Percentiles rank a stretch among this genome's conserved stretches.
Conservation (phyloP, 2,888 invertebrate genomes). For the Tethea ocularis region DNA sequence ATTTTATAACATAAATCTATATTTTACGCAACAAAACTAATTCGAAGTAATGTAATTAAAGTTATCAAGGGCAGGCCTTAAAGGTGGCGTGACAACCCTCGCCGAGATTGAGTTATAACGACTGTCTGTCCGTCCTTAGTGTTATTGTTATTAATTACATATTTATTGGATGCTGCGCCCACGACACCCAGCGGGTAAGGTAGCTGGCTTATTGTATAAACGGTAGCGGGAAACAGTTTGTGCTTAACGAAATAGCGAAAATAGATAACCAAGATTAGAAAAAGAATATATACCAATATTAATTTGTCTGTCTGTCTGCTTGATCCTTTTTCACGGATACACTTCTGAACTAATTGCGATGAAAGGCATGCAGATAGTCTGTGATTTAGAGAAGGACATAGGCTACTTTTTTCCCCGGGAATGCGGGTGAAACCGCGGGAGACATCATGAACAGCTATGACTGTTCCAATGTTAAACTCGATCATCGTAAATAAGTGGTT, state of each 20-base stretch:
- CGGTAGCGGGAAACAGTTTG: conserved; percentile 14
- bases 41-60: neutral
- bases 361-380: too few species aligned
- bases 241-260: neutral
- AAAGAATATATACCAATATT: too few species aligned
- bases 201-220: conserved; percentile 6
- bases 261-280: too few species aligned
- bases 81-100: conserved; percentile 11
- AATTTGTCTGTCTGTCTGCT: too few species aligned
- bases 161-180: conserved; percentile 60
- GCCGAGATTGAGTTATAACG: conserved; percentile 59
- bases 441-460: too few species aligned
- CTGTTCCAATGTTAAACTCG: too few species aligned
- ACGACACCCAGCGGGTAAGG: conserved; percentile 22
- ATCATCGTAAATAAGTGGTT: too few species aligned
- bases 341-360: too few species aligned
- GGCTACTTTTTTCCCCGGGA: too few species aligned
- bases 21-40: conserved; percentile 1
- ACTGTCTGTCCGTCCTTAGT: conserved; percentile 44
- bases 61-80: neutral
- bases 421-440: too few species aligned
- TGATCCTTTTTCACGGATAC: too few species aligned
- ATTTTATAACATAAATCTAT: neutral
- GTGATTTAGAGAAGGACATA: too few species aligned
- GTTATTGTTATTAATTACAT: conserved; percentile 73